These are phyloP conservation scores for Camponotus fellah DNA, from an alignment of 2,888 invertebrate genomes.

Conservation along the genomic window DNA sequence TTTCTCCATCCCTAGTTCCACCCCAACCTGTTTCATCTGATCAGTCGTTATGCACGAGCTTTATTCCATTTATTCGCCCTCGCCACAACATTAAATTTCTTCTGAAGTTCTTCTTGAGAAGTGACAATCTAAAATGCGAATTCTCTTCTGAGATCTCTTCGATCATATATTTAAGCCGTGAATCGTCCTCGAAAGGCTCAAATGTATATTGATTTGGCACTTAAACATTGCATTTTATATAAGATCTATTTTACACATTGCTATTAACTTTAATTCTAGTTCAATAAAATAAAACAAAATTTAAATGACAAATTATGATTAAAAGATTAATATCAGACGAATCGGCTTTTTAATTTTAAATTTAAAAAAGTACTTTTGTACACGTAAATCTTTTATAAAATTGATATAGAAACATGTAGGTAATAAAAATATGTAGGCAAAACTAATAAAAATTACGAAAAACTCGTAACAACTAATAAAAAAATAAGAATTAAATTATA, in stretches of 20 bases:
- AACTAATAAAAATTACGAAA: not conserved
- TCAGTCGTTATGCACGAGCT: conserved; percentile 1
- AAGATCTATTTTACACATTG: not conserved
- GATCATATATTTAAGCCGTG: conserved; percentile 45
- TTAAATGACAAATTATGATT: not conserved
- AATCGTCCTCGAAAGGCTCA: not conserved
- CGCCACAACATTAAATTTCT: conserved; percentile 63
- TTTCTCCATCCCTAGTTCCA: conserved; percentile 57
- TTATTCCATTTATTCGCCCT: conserved; percentile 26
- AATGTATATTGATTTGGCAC: not conserved
- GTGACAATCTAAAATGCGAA: conserved; percentile 56
- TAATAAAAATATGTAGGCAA: not conserved
- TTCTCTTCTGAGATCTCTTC: conserved; percentile 55
- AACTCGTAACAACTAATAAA: not conserved
- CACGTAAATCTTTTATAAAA: not conserved
- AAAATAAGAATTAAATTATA: no score
- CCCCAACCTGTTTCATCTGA: conserved; percentile 57
- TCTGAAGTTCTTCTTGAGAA: conserved; percentile 70
- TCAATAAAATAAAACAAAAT: not conserved
- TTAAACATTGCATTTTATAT: not conserved
- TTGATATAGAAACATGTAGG: not conserved
- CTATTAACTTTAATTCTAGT: not conserved
- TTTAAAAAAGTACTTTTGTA: not conserved
- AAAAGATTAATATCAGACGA: not conserved
- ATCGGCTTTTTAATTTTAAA: not conserved